phyloP scores from a whole-genome alignment of 2,888 invertebrate species.

The Cryptocephalus primarius region DNA sequence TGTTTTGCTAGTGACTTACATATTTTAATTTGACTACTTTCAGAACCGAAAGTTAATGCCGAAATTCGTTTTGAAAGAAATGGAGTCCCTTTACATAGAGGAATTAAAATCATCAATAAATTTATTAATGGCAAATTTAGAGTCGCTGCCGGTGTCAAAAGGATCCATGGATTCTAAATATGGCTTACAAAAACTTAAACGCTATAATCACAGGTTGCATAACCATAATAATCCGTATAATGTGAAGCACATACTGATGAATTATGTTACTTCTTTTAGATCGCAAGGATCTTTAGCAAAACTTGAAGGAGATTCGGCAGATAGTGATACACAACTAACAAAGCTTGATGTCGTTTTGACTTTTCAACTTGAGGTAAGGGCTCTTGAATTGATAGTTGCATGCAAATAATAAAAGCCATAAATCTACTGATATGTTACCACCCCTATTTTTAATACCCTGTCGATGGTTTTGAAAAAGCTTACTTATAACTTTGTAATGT shows the following conservation, averaged over 20 bases:
- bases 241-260: constrained; percentile 41
- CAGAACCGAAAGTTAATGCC: constrained; percentile 96
- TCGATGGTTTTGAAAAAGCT: no score
- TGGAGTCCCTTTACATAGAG: constrained; percentile 98
- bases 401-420: no score
- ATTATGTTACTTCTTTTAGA: constrained; percentile 50
- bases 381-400: neutral
- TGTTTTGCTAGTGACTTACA: no score
- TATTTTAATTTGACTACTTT: constrained; percentile 12
- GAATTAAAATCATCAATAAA: constrained; percentile 97
- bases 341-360: constrained; percentile 97
- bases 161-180: constrained; percentile 96
- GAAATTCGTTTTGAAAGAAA: constrained; percentile 99
- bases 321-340: constrained; percentile 89
- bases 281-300: constrained; percentile 87
- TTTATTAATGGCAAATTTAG: constrained; percentile 95
- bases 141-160: constrained; percentile 96
- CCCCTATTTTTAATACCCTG: no score
- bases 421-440: no score
- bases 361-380: constrained; percentile 86
- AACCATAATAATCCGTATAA: constrained; percentile 40
- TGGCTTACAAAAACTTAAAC: constrained; percentile 93
- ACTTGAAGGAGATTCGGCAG: constrained; percentile 89
- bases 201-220: constrained; percentile 92
- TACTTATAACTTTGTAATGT: no score